Evolutionary conservation across 2,888 invertebrate species (phyloP).

Genomic region (Melieria omissa): DNA sequence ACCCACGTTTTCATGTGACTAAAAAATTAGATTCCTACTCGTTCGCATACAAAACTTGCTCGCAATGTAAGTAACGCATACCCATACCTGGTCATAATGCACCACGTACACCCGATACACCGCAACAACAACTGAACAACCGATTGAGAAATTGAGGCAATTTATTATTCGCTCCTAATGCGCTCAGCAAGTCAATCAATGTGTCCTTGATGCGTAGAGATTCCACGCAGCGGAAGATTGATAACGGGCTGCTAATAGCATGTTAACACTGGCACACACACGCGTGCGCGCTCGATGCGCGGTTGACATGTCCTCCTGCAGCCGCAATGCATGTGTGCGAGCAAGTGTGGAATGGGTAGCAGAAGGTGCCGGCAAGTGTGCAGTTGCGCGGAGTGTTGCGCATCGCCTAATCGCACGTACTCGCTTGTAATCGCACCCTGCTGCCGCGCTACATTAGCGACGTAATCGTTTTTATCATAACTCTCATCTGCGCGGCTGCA

Average conservation of each 20-base stretch:
- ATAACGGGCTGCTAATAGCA: background rate
- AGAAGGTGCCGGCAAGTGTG: too few relatives aligned
- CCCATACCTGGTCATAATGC: too few relatives aligned
- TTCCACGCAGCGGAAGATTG: background rate
- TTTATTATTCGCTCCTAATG: constrained; percentile 30
- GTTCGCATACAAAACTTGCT: too few relatives aligned
- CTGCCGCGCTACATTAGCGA: constrained; percentile 1
- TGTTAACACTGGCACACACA: background rate
- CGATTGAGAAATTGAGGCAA: background rate
- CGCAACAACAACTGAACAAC: too few relatives aligned
- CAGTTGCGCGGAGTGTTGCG: background rate
- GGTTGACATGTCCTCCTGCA: background rate
- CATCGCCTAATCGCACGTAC: background rate
- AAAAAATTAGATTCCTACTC: too few relatives aligned
- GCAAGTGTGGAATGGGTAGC: background rate
- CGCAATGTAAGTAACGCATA: too few relatives aligned
- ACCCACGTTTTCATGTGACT: too few relatives aligned
- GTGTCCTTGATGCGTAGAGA: constrained; percentile 17
- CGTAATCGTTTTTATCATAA: constrained; percentile 8
- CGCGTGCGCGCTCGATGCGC: background rate
- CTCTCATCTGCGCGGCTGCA: background rate
- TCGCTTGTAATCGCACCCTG: constrained; percentile 1
- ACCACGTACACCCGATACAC: too few relatives aligned
- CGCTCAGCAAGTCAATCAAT: constrained; percentile 35
- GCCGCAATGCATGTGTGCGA: background rate